These are phyloP conservation scores for Bucco capensis DNA, from an alignment of 2,113 vertebrate genomes.

Conservation along the genomic window DNA sequence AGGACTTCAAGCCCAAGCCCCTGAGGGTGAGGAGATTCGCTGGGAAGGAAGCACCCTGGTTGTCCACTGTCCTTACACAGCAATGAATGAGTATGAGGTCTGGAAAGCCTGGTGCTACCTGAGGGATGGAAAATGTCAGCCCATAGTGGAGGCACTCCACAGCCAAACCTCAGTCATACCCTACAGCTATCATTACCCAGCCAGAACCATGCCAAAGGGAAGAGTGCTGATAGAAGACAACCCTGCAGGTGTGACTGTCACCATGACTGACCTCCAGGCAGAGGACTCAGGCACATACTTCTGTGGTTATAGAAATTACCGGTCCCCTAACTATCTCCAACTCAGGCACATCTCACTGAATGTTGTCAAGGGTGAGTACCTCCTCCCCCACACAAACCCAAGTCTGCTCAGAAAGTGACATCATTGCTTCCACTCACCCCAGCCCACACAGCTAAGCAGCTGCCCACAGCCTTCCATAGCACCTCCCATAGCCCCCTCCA, in stretches of 20 bases:
- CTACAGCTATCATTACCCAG: no score
- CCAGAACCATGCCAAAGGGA: fast-evolving
- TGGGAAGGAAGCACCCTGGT: constrained; percentile 29
- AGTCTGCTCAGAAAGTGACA: not conserved
- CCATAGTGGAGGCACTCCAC: fast-evolving
- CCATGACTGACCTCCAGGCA: constrained; percentile 26
- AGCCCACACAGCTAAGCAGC: not conserved
- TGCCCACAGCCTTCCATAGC: no score
- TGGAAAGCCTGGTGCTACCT: constrained; percentile 13
- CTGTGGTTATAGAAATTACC: not conserved
- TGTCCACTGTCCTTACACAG: constrained; percentile 25
- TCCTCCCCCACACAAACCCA: not conserved
- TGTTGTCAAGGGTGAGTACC: constrained; percentile 64
- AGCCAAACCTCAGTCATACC: no score
- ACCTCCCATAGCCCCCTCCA: no score
- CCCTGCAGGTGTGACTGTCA: not conserved
- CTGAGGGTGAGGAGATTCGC: not conserved
- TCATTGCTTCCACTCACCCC: not conserved
- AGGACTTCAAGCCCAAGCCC: not conserved
- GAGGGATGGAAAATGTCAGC: fast-evolving
- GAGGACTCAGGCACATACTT: constrained; percentile 54
- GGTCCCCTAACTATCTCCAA: fast-evolving
- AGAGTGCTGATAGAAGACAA: fast-evolving
- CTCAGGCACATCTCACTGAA: constrained; percentile 11
- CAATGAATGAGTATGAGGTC: no score